phyloP scores from a whole-genome alignment of 53 echinoderm and acorn worm species.

The Actinopyga echinites region DNA sequence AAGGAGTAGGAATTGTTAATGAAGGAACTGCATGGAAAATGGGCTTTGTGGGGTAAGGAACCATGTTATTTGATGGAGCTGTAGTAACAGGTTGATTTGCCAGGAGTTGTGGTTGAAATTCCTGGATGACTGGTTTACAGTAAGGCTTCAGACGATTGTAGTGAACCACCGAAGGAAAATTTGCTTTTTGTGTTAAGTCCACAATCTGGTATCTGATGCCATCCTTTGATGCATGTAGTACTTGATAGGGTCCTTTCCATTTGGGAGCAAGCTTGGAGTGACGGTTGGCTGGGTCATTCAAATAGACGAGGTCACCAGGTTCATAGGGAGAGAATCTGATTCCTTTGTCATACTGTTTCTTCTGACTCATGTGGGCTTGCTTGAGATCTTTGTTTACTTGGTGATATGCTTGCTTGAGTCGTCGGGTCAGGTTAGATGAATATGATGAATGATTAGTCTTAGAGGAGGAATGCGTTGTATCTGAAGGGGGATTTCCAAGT shows the following conservation, averaged over 20 bases:
- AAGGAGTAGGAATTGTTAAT: too few relatives aligned
- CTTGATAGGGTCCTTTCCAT: conserved; percentile 47
- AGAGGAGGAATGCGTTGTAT: too few relatives aligned
- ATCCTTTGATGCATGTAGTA: neutral
- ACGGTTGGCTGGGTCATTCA: conserved; percentile 2
- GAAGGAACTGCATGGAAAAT: too few relatives aligned
- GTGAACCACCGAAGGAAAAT: conserved; percentile 1
- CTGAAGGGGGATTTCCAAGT: neutral
- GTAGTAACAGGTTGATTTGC: too few relatives aligned
- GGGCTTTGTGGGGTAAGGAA: too few relatives aligned
- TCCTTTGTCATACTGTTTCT: neutral
- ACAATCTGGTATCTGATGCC: conserved; percentile 29
- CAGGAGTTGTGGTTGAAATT: too few relatives aligned
- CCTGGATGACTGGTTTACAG: too few relatives aligned
- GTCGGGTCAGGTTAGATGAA: too few relatives aligned
- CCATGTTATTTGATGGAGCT: too few relatives aligned
- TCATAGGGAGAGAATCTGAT: conserved; percentile 29
- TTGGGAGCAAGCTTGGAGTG: conserved; percentile 22
- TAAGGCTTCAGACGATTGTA: conserved; percentile 51
- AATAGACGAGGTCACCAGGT: conserved; percentile 15
- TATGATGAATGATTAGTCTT: too few relatives aligned
- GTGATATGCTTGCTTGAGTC: neutral
- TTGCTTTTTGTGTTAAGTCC: neutral
- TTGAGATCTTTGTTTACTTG: neutral
- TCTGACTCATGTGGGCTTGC: neutral